Evolutionary conservation across 2,888 invertebrate genomes (phyloP), one percentile per base, ranked within the genome.

Genomic region (Athalia circularis): DNA sequence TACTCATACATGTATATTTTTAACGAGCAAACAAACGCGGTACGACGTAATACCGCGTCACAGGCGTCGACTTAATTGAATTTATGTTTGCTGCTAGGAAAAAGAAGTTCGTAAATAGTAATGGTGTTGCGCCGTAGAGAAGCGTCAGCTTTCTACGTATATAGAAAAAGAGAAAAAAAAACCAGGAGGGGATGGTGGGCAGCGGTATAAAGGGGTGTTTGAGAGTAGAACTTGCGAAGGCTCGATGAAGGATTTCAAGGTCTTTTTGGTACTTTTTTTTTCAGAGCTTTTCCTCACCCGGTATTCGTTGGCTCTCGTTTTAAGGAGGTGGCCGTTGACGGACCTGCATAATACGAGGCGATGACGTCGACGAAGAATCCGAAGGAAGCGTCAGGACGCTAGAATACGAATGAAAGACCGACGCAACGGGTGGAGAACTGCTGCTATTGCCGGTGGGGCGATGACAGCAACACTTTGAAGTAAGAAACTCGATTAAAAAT

Each of bases 401-500:
- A 11, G 8, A 75, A 54, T 57, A 4, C 43, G 57, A 52, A n/a
- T 50, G 29, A 52, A 68, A n/a, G 54, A 43, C 5, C 4, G 61
- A 13, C 65, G 57, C 64, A 48, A 15, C n/a, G 54, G 74, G 45
- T 78, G 43, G 62, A 76, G 59, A 80, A 80, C 77, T 29, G 29
- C 29, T 2, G 29, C 1, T 29, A 29, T 29, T 29, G 29, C 29
- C 29, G 80, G 68, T 77, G 77, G 50, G 76, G 79, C 78, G 85
- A 81, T 82, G 84, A 85, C 86, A 84, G 85, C 75, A 82, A 82
- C 82, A 83, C 84, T 85, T 84, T 84, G 84, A 85, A 84, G 86
- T 86, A 80, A 80, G 79, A 80, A 83, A 85, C 81, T 83, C 83
- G 86, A 86, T 86, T 84, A 84, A 86, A 84, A 84, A 86, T 85